Evolutionary conservation across 2,888 invertebrate genomes (phyloP).

Genomic region (Cataglyphis altisquamis): DNA sequence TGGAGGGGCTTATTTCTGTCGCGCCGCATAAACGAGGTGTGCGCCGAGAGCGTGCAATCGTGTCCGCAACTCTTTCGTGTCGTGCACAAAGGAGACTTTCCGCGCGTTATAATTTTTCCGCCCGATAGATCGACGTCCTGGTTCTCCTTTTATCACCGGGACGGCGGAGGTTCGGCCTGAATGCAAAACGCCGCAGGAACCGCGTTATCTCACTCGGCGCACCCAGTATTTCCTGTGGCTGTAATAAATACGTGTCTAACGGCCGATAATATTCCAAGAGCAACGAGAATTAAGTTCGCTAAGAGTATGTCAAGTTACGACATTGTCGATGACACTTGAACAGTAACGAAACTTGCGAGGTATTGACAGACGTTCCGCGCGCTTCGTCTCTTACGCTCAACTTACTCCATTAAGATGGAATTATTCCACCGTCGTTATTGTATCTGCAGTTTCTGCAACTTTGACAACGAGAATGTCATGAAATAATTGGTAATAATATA

Average conservation of each 20-base stretch:
- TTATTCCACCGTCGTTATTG: not conserved
- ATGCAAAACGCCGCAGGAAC: conserved; percentile 35
- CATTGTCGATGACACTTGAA: not conserved
- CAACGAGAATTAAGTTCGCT: conserved; percentile 46
- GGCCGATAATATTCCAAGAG: conserved; percentile 61
- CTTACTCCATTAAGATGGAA: not conserved
- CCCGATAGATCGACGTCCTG: conserved; percentile 44
- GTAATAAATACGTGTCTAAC: conserved; percentile 72
- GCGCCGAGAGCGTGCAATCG: conserved; percentile 34
- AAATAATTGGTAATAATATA: not conserved
- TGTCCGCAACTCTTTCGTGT: conserved; percentile 28
- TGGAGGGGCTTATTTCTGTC: conserved; percentile 42
- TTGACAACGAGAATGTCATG: not conserved
- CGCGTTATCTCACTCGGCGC: conserved; percentile 75
- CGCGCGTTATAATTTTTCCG: conserved; percentile 51
- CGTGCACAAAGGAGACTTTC: conserved; percentile 49
- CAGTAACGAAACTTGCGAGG: not conserved
- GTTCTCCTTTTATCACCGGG: conserved; percentile 34
- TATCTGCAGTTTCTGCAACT: not conserved
- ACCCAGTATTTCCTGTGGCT: conserved; percentile 75
- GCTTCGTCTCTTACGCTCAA: not conserved
- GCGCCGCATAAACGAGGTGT: conserved; percentile 20
- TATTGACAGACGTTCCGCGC: not conserved
- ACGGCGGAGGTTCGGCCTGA: conserved; percentile 10
- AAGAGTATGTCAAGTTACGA: conserved; percentile 41